Evolutionary conservation across 2,113 vertebrate genomes (phyloP).

Genomic region (Lagopus muta): DNA sequence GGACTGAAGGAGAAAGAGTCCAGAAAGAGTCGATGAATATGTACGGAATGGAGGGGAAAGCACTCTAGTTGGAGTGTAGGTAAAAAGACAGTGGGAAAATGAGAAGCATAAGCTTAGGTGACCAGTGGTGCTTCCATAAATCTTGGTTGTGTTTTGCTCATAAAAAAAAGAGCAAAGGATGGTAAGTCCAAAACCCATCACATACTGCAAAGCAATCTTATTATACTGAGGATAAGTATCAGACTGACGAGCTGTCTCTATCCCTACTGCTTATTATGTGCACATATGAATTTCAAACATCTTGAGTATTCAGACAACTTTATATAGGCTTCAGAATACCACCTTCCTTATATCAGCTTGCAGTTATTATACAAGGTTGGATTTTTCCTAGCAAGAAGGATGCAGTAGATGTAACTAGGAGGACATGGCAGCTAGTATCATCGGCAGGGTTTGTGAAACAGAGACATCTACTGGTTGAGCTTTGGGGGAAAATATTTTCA

Average conservation of each 20-base stretch:
- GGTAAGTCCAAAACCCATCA: neutral
- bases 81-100: neutral
- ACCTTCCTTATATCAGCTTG: neutral
- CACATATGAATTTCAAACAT: neutral
- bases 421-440: neutral
- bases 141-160: neutral
- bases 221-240: neutral
- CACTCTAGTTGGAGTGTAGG: neutral
- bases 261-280: neutral
- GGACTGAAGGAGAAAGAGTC: neutral
- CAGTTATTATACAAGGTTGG: neutral
- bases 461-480: slow-evolving; percentile 73
- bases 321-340: neutral
- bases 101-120: neutral
- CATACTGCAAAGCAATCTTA: neutral
- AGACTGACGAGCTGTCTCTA: neutral
- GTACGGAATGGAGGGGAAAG: neutral
- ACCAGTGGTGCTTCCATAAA: neutral
- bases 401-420: neutral
- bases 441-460: slow-evolving; percentile 54
- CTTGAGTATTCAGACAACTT: neutral
- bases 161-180: neutral
- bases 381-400: neutral
- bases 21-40: neutral
- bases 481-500: neutral